Base-by-base conservation (phyloP, 2,113 vertebrate genomes). In the Stercorarius parasiticus region DNA sequence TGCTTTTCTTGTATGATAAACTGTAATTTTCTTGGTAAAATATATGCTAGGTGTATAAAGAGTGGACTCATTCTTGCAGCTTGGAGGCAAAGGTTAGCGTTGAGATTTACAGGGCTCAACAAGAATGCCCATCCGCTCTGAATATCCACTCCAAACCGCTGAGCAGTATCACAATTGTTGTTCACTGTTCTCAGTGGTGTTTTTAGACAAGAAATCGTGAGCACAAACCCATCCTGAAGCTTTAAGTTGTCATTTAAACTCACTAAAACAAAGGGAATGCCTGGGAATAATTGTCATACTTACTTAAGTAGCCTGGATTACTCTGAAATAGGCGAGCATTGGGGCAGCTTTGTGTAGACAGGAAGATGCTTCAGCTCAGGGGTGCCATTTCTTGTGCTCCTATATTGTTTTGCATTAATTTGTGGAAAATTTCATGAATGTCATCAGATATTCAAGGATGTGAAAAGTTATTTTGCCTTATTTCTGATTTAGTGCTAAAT, bases 381-480 rank as follows among this genome's bases (percentile, higher is more conserved):
- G 29, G 20, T 50, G 69, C 32, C 32, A 11, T 94, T 83, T 53
- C 36, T 56, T 55, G 25, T 71, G 69, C 34, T 86, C 74, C 70
- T 72, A 0, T 50, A 21, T 45, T 70, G 29, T 61, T 95, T 93
- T 88, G 26, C 30, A 59, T 84, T 83, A 42, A 52, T 90, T 82
- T 88, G 83, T 83, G 45, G 69, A 66, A 70, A 77, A 83, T 78
- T 19, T 19, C 14, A 3, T 58, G 70, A 95, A 88, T 93, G 74
- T 96, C 77, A 38, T 66, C 15, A 78, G 34, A 42, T 73, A 82
- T 34, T 88, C 77, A 88, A 43, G 34, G 38, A 52, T 67, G 62
- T 78, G 52, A 88, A 79, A 72, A 88, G 56, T 91, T 91, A 49
- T 66, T 96, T 97, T 95, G 79, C 94, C 92, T 94, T 94, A 94